These are phyloP conservation scores for Noctua fimbriata DNA, from an alignment of 2,888 invertebrate genomes.

Conservation along the genomic window DNA sequence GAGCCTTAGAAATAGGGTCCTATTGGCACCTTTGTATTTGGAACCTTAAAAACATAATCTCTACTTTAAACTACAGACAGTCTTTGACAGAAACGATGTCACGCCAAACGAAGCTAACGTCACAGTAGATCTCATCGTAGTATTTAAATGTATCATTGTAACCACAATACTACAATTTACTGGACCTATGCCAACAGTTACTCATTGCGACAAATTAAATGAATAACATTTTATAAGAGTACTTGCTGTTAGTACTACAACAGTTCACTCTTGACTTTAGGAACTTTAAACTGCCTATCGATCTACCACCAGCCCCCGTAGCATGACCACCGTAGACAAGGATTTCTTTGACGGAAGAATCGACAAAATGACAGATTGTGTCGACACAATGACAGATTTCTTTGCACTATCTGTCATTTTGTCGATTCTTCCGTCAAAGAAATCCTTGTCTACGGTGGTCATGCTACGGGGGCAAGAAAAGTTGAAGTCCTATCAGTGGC, in stretches of 20 bases:
- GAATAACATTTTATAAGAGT: slow-evolving; percentile 8
- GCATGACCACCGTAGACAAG: no score
- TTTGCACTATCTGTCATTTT: no score
- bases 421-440: no score
- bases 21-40: background rate
- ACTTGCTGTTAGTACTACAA: background rate
- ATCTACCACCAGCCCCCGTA: no score
- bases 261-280: background rate
- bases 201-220: slow-evolving; percentile 4
- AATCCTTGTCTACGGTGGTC: no score
- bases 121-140: background rate
- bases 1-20: background rate
- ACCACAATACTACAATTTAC: background rate
- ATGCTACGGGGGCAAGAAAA: no score
- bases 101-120: background rate
- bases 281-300: no score
- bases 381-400: no score
- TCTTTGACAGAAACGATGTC: background rate
- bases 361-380: no score
- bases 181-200: slow-evolving; percentile 30
- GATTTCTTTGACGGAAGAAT: no score
- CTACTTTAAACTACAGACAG: background rate
- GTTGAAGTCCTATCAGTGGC: no score
- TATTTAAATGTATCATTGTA: background rate
- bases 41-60: background rate